Percentiles rank a stretch among this genome's conserved stretches.
These are phyloP conservation scores for Euclidia mi DNA, from an alignment of 2,888 invertebrate species.

Conservation along the genomic window DNA sequence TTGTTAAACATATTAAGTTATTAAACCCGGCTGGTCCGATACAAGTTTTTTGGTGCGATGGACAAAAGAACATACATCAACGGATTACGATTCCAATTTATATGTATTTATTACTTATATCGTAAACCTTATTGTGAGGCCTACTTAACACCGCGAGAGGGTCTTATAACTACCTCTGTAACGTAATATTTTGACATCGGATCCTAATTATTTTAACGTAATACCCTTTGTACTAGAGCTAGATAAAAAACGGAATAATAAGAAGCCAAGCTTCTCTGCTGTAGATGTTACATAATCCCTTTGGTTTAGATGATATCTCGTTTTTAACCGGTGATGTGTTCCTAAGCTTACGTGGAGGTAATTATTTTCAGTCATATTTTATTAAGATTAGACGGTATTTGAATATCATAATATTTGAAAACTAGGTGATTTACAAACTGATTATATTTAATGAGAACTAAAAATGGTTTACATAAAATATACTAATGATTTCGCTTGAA, in stretches of 20 bases:
- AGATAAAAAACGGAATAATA: constrained; percentile 61
- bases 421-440: constrained; percentile 9
- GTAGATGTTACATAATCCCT: constrained; percentile 70
- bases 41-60: constrained; percentile 67
- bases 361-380: constrained; percentile 60
- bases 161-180: constrained; percentile 69
- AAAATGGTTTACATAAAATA: constrained; percentile 2
- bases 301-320: constrained; percentile 65
- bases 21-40: constrained; percentile 72
- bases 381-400: constrained; percentile 53
- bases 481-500: neutral
- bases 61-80: constrained; percentile 82
- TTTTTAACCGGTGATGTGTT: constrained; percentile 41
- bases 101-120: constrained; percentile 76
- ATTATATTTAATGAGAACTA: constrained; percentile 9
- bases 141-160: constrained; percentile 78
- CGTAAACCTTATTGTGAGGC: constrained; percentile 75
- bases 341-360: constrained; percentile 60
- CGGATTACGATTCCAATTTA: constrained; percentile 86
- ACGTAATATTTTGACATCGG: constrained; percentile 85
- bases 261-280: constrained; percentile 60
- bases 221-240: constrained; percentile 75
- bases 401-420: constrained; percentile 18
- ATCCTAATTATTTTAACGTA: constrained; percentile 85
- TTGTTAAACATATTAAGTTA: constrained; percentile 82